These are phyloP conservation scores for Clostera curtula DNA, from an alignment of 2,888 invertebrate species.

Conservation along the genomic window DNA sequence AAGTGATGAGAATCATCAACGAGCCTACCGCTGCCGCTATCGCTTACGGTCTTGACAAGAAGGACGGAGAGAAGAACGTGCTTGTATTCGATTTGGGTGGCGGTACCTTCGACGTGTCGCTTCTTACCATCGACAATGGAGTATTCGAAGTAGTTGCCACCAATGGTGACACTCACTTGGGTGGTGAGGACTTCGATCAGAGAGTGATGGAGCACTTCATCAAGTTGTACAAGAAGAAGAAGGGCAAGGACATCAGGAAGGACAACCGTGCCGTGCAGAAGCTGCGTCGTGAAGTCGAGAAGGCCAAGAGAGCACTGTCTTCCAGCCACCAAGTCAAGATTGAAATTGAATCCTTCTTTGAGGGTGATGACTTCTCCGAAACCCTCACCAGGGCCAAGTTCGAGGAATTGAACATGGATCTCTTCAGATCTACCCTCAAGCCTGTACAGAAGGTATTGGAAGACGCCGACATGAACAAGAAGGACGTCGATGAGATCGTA, in stretches of 20 bases:
- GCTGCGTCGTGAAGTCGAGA: constrained; percentile 96
- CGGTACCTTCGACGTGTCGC: constrained; percentile 99
- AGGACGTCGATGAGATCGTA: constrained; percentile 98
- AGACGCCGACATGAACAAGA: constrained; percentile 99
- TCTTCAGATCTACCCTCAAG: constrained; percentile 93
- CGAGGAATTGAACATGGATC: constrained; percentile 97
- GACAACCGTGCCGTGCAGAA: constrained; percentile 97
- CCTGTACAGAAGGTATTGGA: constrained; percentile 97
- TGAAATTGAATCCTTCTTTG: constrained; percentile 98
- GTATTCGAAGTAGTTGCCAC: constrained; percentile 96
- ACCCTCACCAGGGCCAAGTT: constrained; percentile 98
- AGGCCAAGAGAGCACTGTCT: constrained; percentile 96
- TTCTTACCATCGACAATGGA: constrained; percentile 98
- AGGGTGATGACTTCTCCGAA: constrained; percentile 99
- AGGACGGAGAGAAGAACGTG: constrained; percentile 98
- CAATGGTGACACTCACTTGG: constrained; percentile 97
- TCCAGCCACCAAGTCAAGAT: constrained; percentile 96
- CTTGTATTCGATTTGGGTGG: constrained; percentile 99
- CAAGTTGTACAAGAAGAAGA: constrained; percentile 98
- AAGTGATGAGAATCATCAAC: constrained; percentile 97
- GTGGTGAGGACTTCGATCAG: constrained; percentile 99
- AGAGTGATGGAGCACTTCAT: constrained; percentile 99
- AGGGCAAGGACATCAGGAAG: constrained; percentile 96
- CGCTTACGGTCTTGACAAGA: constrained; percentile 97
- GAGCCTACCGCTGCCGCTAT: constrained; percentile 98